phyloP scores from a whole-genome alignment of 2,888 invertebrate species.

The Drosophila percnosoma region DNA sequence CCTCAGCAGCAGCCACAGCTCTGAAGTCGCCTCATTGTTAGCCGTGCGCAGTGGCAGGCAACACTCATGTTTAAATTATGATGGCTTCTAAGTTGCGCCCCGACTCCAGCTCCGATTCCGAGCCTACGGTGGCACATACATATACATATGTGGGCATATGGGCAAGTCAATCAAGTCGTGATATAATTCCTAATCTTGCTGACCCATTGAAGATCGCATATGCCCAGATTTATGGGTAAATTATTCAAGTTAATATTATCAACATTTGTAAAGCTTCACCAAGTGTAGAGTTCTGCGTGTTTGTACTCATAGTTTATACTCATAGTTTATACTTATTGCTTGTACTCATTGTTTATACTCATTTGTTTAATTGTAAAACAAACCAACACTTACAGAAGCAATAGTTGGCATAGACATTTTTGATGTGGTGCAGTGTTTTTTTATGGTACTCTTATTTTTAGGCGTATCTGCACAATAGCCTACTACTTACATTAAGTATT shows the following conservation, averaged over 20 bases:
- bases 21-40: constrained; percentile 60
- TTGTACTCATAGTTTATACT: not conserved
- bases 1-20: constrained; percentile 31
- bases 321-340: not conserved
- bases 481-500: not conserved
- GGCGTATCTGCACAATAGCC: too few species aligned
- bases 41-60: constrained; percentile 74
- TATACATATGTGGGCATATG: constrained; percentile 66
- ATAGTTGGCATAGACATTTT: not conserved
- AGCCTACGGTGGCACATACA: constrained; percentile 11
- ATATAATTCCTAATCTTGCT: constrained; percentile 58
- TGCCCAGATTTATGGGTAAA: constrained; percentile 32
- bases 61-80: constrained; percentile 82
- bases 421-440: not conserved
- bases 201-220: constrained; percentile 56
- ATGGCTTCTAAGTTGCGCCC: constrained; percentile 79
- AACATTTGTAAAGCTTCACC: constrained; percentile 17
- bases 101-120: constrained; percentile 2
- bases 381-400: not conserved
- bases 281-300: constrained; percentile 2
- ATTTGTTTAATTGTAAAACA: not conserved
- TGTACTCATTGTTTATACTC: constrained; percentile 8
- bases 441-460: too few species aligned
- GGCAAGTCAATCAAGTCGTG: constrained; percentile 42
- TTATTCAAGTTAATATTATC: constrained; percentile 16